Evolutionary conservation across 2,113 vertebrate genomes (phyloP).

Genomic region (Charina bottae): DNA sequence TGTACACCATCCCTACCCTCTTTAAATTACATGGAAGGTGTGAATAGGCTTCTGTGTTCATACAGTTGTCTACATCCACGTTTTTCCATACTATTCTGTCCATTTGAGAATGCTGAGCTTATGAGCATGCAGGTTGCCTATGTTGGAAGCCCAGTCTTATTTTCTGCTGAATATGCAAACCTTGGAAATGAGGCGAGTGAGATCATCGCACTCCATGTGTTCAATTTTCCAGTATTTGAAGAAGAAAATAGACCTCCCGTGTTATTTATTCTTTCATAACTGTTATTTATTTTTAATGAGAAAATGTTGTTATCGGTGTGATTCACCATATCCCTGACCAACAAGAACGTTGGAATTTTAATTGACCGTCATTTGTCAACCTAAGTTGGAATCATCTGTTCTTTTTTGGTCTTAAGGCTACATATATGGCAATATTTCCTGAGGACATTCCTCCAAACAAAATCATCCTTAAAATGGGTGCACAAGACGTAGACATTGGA

Average conservation of each 20-base stretch:
- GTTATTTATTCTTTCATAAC: background rate
- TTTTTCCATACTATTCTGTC: background rate
- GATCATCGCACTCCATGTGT: background rate
- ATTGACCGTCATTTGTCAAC: background rate
- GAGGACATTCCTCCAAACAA: conserved; percentile 88
- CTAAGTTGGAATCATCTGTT: background rate
- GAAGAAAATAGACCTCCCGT: background rate
- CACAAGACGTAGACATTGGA: conserved; percentile 89
- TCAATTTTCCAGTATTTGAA: background rate
- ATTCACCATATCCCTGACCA: background rate
- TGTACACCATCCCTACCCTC: background rate
- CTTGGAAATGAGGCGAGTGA: background rate
- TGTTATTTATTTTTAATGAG: background rate
- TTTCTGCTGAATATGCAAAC: background rate
- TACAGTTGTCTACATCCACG: background rate
- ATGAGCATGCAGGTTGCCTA: background rate
- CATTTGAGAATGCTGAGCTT: background rate
- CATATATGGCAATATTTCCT: conserved; percentile 81
- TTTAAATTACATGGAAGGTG: background rate
- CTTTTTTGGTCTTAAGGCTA: conserved; percentile 73
- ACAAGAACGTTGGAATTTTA: background rate
- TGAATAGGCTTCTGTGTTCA: background rate
- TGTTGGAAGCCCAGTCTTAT: background rate
- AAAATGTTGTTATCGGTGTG: background rate
- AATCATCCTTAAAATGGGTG: conserved; percentile 83